A percentile compares a stretch with the other conserved stretches of the same genome.
These are phyloP conservation scores for Drosophila phalerata DNA, from an alignment of 2,888 invertebrate species.

Conservation along the genomic window DNA sequence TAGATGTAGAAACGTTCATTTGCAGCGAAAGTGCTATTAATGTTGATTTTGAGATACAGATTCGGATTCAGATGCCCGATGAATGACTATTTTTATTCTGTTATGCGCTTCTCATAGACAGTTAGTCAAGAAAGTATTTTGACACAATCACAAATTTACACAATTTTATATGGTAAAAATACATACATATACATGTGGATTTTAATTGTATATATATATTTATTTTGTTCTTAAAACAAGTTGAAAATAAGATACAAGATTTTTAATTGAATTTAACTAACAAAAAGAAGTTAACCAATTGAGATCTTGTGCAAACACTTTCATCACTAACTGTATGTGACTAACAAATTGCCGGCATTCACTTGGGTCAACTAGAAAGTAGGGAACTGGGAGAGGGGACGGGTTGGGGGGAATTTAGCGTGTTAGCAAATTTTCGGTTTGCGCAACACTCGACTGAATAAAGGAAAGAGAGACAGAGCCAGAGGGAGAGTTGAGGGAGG, in stretches of 20 bases:
- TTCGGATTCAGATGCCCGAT: constrained; percentile 34
- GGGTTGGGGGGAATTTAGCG: constrained; percentile 14
- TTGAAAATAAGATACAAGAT: too few species aligned
- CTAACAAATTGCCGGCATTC: constrained; percentile 37
- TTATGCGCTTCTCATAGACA: constrained; percentile 26
- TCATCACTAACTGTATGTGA: constrained; percentile 27
- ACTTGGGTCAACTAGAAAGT: constrained; percentile 1
- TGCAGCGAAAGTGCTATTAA: constrained; percentile 71
- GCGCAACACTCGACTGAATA: constrained; percentile 59
- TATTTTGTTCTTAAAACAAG: too few species aligned
- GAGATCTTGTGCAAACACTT: too few species aligned
- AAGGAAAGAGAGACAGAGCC: background rate
- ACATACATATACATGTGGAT: too few species aligned
- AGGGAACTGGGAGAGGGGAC: background rate
- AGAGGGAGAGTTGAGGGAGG: background rate
- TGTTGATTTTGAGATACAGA: constrained; percentile 33
- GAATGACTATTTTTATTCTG: constrained; percentile 61
- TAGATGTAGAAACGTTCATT: constrained; percentile 20
- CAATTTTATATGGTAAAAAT: constrained; percentile 20
- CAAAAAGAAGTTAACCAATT: too few species aligned
- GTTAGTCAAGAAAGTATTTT: too few species aligned
- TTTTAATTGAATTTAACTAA: too few species aligned
- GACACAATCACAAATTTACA: too few species aligned
- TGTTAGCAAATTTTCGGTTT: constrained; percentile 60
- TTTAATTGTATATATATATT: too few species aligned